Conservation (phyloP, 2,888 invertebrate species). For the Acanthosoma haemorrhoidale region DNA sequence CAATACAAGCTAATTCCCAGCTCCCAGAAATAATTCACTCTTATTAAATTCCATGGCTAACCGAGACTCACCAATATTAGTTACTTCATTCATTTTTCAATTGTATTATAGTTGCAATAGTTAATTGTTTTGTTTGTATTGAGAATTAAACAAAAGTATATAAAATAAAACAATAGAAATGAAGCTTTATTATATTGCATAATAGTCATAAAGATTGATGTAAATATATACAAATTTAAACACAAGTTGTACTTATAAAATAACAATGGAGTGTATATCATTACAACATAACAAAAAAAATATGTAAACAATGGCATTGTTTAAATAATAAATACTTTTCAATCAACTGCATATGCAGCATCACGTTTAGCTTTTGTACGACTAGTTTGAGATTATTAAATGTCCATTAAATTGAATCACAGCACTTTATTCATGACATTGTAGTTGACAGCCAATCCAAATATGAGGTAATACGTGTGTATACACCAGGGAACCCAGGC, state of each 20-base stretch:
- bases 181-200: background rate
- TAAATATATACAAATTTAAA: background rate
- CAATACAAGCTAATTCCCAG: no score
- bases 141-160: no score
- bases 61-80: no score
- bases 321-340: background rate
- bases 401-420: background rate
- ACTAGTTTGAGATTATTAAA: background rate
- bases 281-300: background rate
- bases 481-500: conserved; percentile 63
- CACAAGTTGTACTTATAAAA: background rate
- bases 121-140: no score
- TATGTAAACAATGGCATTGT: background rate
- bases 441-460: conserved; percentile 53
- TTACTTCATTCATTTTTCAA: no score
- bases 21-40: no score
- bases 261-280: background rate
- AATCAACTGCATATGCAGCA: background rate
- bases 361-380: background rate
- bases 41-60: no score
- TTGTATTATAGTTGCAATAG: no score
- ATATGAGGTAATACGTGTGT: conserved; percentile 61
- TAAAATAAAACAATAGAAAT: background rate
- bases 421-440: background rate
- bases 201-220: no score